Conservation (phyloP, 1,140 invertebrate genomes). For the Atta colombica region DNA sequence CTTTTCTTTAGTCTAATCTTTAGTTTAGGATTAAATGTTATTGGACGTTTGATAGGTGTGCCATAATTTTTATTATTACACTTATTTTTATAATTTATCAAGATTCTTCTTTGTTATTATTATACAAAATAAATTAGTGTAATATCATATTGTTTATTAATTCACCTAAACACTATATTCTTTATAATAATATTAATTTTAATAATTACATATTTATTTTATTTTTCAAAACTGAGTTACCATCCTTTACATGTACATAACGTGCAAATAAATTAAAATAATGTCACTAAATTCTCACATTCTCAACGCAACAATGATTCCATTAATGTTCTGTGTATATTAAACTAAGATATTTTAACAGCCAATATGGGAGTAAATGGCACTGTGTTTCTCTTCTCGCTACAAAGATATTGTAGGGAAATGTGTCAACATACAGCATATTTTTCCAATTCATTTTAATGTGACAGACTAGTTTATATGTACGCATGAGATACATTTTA, state of each 20-base stretch:
- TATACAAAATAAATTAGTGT: slow-evolving; percentile 15
- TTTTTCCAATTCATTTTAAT: slow-evolving; percentile 6
- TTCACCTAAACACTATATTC: neutral
- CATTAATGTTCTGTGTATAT: slow-evolving; percentile 8
- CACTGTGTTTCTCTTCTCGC: slow-evolving; percentile 2
- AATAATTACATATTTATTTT: neutral
- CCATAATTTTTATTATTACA: neutral
- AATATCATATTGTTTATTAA: neutral
- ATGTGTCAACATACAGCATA: neutral
- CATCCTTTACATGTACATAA: neutral
- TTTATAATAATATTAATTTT: slow-evolving; percentile 3
- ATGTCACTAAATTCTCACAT: slow-evolving; percentile 19
- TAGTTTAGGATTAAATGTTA: neutral
- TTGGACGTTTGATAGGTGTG: neutral
- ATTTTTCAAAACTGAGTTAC: neutral
- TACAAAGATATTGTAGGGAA: neutral
- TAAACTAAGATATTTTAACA: slow-evolving; percentile 1
- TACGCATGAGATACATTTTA: slow-evolving; percentile 42
- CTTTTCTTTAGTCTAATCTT: neutral
- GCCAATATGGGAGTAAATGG: slow-evolving; percentile 35
- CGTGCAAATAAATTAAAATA: slow-evolving; percentile 7
- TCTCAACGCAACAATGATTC: slow-evolving; percentile 6
- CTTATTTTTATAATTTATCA: neutral
- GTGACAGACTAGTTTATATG: slow-evolving; percentile 1
- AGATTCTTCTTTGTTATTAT: neutral